phyloP scores from a whole-genome alignment of 2,113 vertebrate species.

The Gracilinanus agilis region DNA sequence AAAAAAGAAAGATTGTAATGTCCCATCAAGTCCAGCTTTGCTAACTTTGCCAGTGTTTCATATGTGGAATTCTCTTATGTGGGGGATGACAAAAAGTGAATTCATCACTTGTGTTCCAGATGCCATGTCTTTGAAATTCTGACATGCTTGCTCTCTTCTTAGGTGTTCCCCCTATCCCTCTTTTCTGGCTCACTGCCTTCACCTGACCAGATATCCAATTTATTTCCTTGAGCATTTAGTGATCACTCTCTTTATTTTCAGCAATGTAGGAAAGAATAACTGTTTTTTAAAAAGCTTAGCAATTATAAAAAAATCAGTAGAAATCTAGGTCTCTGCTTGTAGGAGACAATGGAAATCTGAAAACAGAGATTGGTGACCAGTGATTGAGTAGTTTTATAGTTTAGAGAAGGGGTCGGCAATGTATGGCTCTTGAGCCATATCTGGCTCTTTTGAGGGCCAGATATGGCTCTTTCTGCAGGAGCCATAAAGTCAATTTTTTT shows the following conservation, averaged over 20 bases:
- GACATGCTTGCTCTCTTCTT: neutral
- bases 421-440: too few species aligned
- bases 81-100: neutral
- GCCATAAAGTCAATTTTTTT: too few species aligned
- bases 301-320: slow-evolving; percentile 33
- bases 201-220: neutral
- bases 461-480: too few species aligned
- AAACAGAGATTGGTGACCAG: neutral
- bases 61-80: neutral
- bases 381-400: neutral
- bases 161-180: neutral
- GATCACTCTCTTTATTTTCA: slow-evolving; percentile 15
- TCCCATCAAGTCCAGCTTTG: neutral
- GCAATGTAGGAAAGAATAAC: neutral
- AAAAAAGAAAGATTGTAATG: too few species aligned
- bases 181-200: neutral
- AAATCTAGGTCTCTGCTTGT: neutral
- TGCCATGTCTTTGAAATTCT: neutral
- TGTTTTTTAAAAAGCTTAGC: slow-evolving; percentile 23
- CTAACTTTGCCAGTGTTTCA: neutral
- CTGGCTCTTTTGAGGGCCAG: too few species aligned
- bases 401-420: too few species aligned
- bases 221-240: slow-evolving; percentile 3
- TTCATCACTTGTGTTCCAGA: neutral
- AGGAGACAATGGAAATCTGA: neutral